Evolutionary conservation across 2,113 vertebrate species (phyloP).

Genomic region (Psilopogon haemacephalus): DNA sequence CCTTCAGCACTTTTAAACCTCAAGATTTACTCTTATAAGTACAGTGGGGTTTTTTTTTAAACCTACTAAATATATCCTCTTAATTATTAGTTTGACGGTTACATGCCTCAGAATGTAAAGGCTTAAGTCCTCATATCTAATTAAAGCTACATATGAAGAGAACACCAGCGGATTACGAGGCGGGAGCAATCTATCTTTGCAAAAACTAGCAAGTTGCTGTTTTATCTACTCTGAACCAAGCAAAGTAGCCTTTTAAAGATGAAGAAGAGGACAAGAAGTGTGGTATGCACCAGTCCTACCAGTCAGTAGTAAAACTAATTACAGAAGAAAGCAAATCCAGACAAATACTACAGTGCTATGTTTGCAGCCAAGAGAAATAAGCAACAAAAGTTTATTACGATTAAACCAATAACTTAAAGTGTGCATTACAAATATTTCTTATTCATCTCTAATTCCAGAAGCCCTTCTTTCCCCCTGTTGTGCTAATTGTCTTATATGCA

Average conservation of each 20-base stretch:
- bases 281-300: conserved; percentile 16
- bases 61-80: conserved; percentile 51
- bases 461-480: conserved; percentile 20
- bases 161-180: background rate
- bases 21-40: conserved; percentile 43
- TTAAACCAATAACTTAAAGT: conserved; percentile 57
- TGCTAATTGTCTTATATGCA: conserved; percentile 56
- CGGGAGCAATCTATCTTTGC: conserved; percentile 14
- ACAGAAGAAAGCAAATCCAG: conserved; percentile 39
- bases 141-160: background rate
- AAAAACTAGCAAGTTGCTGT: background rate
- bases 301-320: conserved; percentile 35
- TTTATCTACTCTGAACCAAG: conserved; percentile 41
- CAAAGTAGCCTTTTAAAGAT: conserved; percentile 46
- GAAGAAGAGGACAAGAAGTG: conserved; percentile 17
- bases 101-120: conserved; percentile 21
- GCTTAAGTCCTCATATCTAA: conserved; percentile 53
- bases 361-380: conserved; percentile 37
- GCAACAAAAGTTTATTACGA: conserved; percentile 42
- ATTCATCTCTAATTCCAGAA: conserved; percentile 60
- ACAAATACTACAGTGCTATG: background rate
- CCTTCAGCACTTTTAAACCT: background rate
- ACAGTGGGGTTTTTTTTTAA: conserved; percentile 27
- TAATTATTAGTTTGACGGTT: conserved; percentile 57
- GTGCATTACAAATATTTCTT: conserved; percentile 62